Evolutionary conservation across 2,113 vertebrate genomes (phyloP).

Genomic region (Vimba vimba): DNA sequence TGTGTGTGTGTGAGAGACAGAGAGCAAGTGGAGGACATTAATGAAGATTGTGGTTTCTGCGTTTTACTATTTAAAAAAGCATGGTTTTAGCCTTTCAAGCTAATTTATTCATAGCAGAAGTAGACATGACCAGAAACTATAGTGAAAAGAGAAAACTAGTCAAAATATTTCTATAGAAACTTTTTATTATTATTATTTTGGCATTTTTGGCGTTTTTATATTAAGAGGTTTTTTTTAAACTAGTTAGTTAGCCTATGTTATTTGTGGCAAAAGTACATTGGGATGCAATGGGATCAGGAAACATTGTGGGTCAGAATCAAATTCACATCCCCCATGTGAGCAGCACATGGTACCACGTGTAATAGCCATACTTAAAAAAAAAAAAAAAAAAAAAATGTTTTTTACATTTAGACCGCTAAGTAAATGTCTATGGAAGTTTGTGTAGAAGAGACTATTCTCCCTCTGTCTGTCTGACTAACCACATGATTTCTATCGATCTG

Average conservation of each 20-base stretch:
- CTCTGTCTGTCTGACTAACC: constrained; percentile 25
- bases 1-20: neutral
- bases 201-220: too few species aligned
- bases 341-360: constrained; percentile 15
- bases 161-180: too few species aligned
- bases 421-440: neutral
- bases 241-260: too few species aligned
- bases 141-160: neutral
- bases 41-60: neutral
- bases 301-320: neutral
- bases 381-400: neutral
- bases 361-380: neutral
- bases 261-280: too few species aligned
- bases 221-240: too few species aligned
- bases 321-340: neutral
- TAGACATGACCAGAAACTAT: neutral
- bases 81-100: neutral
- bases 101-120: neutral
- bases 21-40: neutral
- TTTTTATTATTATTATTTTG: too few species aligned
- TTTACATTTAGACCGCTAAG: neutral
- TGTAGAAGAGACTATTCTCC: neutral
- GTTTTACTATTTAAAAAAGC: neutral
- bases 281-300: neutral
- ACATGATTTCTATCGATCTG: constrained; percentile 25